Conservation (phyloP, 1,140 invertebrate species). For the Arctopsyche grandis region DNA sequence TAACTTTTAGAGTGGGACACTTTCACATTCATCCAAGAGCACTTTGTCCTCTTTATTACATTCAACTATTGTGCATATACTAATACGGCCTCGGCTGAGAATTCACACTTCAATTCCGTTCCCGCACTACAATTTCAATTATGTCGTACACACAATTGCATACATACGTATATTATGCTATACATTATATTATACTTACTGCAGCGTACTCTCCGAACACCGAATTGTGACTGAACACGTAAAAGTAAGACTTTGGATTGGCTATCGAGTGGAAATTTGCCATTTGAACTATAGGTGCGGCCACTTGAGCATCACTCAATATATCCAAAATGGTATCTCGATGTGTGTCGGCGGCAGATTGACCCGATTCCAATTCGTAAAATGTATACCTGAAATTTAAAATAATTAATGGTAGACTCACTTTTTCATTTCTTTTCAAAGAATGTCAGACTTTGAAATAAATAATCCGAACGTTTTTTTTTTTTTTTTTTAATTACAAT, state of each 20-base stretch:
- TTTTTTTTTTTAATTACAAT: background rate
- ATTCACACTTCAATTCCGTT: constrained; percentile 10
- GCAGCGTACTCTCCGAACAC: constrained; percentile 75
- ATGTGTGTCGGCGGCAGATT: constrained; percentile 72
- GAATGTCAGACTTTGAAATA: constrained; percentile 33
- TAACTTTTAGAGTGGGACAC: constrained; percentile 36
- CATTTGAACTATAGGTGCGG: constrained; percentile 77
- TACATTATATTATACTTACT: constrained; percentile 66
- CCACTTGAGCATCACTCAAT: constrained; percentile 85
- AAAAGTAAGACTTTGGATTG: constrained; percentile 86
- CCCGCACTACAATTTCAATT: background rate
- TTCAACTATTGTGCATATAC: constrained; percentile 37
- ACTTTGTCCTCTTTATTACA: constrained; percentile 41
- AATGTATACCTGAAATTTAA: constrained; percentile 64
- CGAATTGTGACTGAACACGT: constrained; percentile 87
- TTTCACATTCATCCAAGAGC: constrained; percentile 33
- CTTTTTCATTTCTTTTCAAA: constrained; percentile 3
- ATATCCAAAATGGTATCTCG: constrained; percentile 87
- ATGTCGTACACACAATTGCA: too few species aligned
- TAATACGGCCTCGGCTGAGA: constrained; percentile 14
- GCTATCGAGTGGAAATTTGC: constrained; percentile 78
- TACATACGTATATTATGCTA: background rate
- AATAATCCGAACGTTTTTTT: background rate
- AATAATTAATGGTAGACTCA: background rate
- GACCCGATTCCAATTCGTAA: constrained; percentile 70